These are phyloP conservation scores for Anas platyrhynchos DNA, from an alignment of 2,113 vertebrate species.

Conservation along the genomic window DNA sequence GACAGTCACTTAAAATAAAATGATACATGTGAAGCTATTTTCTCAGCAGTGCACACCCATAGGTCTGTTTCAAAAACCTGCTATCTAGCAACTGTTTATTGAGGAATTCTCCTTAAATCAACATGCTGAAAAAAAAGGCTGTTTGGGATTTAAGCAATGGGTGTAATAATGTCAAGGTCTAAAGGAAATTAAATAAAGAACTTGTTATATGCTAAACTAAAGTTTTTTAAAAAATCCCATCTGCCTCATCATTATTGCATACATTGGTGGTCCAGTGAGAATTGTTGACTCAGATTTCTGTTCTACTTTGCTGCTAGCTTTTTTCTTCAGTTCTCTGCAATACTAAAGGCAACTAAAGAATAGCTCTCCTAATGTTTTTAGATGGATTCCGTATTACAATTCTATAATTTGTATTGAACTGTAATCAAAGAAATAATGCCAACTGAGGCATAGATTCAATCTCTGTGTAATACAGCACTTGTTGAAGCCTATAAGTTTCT, in stretches of 20 bases:
- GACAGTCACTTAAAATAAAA: not conserved
- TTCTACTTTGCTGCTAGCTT: conserved; percentile 17
- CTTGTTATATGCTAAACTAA: not conserved
- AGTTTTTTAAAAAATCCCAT: not conserved
- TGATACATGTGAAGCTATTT: not conserved
- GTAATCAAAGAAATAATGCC: not conserved
- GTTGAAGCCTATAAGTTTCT: not conserved
- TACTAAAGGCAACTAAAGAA: not conserved
- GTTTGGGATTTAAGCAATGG: not conserved
- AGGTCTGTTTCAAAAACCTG: not conserved
- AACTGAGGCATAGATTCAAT: not conserved
- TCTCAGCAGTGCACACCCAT: not conserved
- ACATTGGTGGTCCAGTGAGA: not conserved
- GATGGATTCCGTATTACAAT: not conserved
- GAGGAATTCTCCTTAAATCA: conserved; percentile 10
- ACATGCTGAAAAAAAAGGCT: not conserved
- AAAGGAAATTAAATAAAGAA: not conserved
- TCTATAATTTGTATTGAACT: not conserved
- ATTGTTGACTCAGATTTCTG: not conserved
- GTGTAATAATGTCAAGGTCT: not conserved
- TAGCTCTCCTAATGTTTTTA: not conserved
- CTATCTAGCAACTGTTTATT: not conserved
- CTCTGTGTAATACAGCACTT: not conserved
- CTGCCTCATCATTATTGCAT: not conserved
- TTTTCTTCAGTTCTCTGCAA: not conserved